A percentile compares a stretch with the other conserved stretches of the same genome.
Evolutionary conservation across 2,113 vertebrate species (phyloP).

Genomic region (Lepus americanus): DNA sequence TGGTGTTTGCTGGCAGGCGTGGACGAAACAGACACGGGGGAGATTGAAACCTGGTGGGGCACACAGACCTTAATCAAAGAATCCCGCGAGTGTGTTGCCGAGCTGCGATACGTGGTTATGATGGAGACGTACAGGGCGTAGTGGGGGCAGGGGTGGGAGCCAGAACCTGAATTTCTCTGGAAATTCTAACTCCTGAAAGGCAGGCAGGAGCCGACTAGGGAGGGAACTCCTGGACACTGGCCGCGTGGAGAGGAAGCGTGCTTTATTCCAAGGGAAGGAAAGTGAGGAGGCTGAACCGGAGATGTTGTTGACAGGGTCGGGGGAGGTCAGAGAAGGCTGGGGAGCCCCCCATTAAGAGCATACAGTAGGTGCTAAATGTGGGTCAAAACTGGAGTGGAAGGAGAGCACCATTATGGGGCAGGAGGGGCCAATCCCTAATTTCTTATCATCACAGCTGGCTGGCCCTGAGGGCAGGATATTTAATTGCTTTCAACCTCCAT

Average conservation of each 20-base stretch:
- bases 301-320: neutral
- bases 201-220: neutral
- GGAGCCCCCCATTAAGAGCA: too few relatives aligned
- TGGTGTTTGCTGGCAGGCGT: neutral
- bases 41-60: neutral
- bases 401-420: neutral
- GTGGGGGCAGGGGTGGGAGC: neutral
- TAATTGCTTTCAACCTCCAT: neutral
- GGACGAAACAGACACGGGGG: too few relatives aligned
- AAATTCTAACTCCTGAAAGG: neutral
- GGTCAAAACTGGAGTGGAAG: neutral
- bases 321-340: too few relatives aligned
- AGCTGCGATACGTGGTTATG: fast-evolving
- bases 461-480: neutral
- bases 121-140: neutral
- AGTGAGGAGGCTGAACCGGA: neutral
- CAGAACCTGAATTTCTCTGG: neutral
- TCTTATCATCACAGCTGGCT: neutral
- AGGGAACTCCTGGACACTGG: neutral
- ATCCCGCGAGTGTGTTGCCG: neutral
- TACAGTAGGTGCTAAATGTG: neutral
- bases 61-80: neutral
- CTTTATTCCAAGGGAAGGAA: neutral
- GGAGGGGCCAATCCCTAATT: neutral
- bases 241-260: too few relatives aligned